Conservation (phyloP, 2,113 vertebrate genomes). For the Aythya baeri region DNA sequence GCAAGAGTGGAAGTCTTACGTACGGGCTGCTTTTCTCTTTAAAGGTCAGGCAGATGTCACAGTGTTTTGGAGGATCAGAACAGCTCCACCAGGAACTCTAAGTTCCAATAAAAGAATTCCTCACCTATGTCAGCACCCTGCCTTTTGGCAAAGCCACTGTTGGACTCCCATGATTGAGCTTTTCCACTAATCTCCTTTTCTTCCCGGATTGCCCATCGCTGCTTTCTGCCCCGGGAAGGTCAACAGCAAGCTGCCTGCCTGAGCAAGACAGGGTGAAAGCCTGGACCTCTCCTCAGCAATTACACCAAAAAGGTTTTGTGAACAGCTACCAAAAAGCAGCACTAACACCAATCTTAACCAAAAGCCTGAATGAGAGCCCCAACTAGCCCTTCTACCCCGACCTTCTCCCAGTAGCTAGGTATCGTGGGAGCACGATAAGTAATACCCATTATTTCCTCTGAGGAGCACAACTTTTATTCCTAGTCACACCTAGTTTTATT, state of each 20-base stretch:
- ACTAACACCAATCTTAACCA: no score
- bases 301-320: not conserved
- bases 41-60: not conserved
- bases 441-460: not conserved
- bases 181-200: not conserved
- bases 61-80: not conserved
- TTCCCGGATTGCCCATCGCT: not conserved
- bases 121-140: not conserved
- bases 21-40: not conserved
- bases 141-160: not conserved
- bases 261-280: not conserved
- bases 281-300: fast-evolving
- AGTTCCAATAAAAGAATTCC: not conserved
- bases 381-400: not conserved
- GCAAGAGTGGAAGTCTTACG: not conserved
- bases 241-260: not conserved
- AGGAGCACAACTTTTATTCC: not conserved
- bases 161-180: not conserved
- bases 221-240: not conserved
- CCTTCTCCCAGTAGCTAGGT: not conserved
- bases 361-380: not conserved
- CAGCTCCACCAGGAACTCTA: not conserved
- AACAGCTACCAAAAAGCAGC: not conserved
- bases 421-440: not conserved
- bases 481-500: not conserved